Conservation (phyloP, 1,140 invertebrate species). For the Palaemon carinicauda region DNA sequence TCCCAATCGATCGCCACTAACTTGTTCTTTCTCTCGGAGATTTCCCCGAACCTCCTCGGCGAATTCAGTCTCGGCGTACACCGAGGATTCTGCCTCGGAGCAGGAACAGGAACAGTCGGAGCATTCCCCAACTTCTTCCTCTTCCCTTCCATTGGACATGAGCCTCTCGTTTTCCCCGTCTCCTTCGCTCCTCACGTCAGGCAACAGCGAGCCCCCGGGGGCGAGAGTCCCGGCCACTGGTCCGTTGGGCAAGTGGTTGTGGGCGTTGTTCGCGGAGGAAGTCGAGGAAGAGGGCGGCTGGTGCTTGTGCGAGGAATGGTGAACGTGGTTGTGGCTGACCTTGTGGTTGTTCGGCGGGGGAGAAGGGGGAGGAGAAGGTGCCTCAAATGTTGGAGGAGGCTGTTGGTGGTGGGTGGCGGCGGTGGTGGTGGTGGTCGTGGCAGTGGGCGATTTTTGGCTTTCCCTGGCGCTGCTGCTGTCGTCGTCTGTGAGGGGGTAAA, state of each 20-base stretch:
- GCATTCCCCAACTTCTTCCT: conserved; percentile 14
- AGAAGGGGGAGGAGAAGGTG: conserved; percentile 3
- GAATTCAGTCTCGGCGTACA: conserved; percentile 42
- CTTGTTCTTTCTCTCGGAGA: conserved; percentile 12
- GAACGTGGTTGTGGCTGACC: not conserved
- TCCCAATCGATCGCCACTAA: not conserved
- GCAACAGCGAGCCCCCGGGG: conserved; percentile 35
- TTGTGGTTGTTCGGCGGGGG: not conserved
- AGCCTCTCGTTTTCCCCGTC: conserved; percentile 38
- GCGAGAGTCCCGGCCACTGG: conserved; percentile 20
- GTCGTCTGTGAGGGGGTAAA: conserved; percentile 1
- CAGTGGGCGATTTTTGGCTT: not conserved
- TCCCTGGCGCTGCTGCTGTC: not conserved
- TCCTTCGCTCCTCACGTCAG: conserved; percentile 16
- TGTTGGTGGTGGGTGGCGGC: not conserved
- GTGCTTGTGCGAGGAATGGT: not conserved
- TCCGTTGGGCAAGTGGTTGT: not conserved
- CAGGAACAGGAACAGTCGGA: conserved; percentile 37
- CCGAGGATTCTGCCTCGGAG: conserved; percentile 38
- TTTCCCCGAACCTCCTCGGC: conserved; percentile 33
- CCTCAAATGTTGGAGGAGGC: conserved; percentile 17
- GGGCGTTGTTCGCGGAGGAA: not conserved
- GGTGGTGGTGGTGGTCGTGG: not conserved
- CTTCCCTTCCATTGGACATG: conserved; percentile 11
- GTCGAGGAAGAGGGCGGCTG: not conserved